These are phyloP conservation scores for Lottia gigantea DNA, from an alignment of 2,888 invertebrate genomes.

Conservation along the genomic window DNA sequence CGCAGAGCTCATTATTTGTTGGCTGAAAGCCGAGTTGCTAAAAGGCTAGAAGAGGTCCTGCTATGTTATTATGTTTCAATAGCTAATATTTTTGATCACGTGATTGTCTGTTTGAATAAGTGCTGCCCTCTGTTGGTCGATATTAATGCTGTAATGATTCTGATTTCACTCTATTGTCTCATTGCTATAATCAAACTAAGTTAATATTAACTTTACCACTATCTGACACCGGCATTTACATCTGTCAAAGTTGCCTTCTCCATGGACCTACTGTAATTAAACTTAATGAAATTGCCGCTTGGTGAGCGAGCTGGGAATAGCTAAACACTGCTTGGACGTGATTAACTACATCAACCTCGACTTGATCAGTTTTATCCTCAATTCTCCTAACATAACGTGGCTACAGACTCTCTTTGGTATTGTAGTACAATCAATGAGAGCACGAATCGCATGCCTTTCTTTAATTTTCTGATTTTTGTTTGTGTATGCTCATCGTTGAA, in stretches of 20 bases:
- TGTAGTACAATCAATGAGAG: constrained; percentile 3
- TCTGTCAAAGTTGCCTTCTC: constrained; percentile 11
- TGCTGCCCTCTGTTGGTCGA: background rate
- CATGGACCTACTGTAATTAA: constrained; percentile 9
- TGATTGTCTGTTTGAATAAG: background rate
- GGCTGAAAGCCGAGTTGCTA: constrained; percentile 8
- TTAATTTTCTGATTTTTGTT: constrained; percentile 6
- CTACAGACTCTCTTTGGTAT: constrained; percentile 7
- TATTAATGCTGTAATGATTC: background rate
- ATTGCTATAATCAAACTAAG: constrained; percentile 1
- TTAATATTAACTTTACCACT: background rate
- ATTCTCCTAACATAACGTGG: background rate
- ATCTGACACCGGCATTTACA: constrained; percentile 8
- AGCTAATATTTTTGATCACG: background rate
- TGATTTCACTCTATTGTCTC: constrained; percentile 4
- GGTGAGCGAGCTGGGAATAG: constrained; percentile 9
- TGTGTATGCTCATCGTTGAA: constrained; percentile 4
- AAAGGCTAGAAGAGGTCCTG: constrained; percentile 2
- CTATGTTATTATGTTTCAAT: constrained; percentile 1
- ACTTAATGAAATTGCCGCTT: constrained; percentile 10
- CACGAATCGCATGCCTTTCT: constrained; percentile 10
- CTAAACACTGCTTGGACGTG: constrained; percentile 8
- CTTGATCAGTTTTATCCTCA: constrained; percentile 10
- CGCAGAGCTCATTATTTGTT: background rate
- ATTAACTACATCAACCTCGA: background rate